Conservation (phyloP, 2,888 invertebrate species). For the Conistra vaccinii region DNA sequence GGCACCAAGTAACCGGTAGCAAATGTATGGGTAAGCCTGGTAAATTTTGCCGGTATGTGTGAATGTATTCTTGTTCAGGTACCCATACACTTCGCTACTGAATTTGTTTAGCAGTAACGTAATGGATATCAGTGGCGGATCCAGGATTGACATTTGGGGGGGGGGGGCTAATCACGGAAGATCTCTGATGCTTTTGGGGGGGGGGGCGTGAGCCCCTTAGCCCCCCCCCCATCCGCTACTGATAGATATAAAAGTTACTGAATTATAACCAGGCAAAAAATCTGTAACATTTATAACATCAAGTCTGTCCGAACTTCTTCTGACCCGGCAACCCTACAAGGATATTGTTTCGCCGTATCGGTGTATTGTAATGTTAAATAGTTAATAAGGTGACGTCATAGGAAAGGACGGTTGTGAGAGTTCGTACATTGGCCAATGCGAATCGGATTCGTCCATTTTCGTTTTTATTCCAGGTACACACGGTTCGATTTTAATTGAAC, state of each 20-base stretch:
- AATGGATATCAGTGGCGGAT: too few species aligned
- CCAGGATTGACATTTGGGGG: too few species aligned
- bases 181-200: too few species aligned
- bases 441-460: constrained; percentile 3
- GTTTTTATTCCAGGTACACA: not conserved
- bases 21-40: not conserved
- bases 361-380: constrained; percentile 56
- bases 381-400: constrained; percentile 36
- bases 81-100: not conserved
- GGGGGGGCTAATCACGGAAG: too few species aligned
- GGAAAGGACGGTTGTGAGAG: constrained; percentile 19
- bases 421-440: constrained; percentile 4
- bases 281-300: not conserved
- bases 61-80: not conserved
- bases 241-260: too few species aligned
- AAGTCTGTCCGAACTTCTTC: not conserved
- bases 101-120: not conserved
- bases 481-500: too few species aligned
- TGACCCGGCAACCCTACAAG: constrained; percentile 20
- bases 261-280: not conserved
- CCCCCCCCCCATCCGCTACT: too few species aligned
- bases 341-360: constrained; percentile 59
- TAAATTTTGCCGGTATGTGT: not conserved
- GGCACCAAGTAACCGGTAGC: not conserved
- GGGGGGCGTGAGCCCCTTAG: too few species aligned